Evolutionary conservation across 2,797 vertebrate genomes (phyloP).

Genomic region (Trichosurus vulpecula): DNA sequence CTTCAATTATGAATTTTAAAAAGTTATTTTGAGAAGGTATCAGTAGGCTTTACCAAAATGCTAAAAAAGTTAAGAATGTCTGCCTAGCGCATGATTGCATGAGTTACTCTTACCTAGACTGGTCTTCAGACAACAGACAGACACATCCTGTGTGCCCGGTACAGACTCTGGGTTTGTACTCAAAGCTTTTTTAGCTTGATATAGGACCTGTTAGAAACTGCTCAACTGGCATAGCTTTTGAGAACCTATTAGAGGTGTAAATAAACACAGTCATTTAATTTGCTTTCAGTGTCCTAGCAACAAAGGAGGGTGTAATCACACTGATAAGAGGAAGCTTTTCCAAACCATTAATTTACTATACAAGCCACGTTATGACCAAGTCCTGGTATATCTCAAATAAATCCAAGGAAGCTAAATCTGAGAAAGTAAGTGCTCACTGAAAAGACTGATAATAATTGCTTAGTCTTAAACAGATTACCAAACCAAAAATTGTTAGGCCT

Average conservation of each 20-base stretch:
- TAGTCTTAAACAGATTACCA: background rate
- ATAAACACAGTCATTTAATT: background rate
- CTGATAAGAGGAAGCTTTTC: background rate
- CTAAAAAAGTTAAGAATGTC: background rate
- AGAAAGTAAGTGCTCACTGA: background rate
- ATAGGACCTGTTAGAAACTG: background rate
- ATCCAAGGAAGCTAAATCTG: background rate
- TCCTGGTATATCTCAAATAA: background rate
- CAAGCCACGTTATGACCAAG: background rate
- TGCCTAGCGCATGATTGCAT: background rate
- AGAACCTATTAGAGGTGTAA: background rate
- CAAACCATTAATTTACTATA: background rate
- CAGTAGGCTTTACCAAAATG: background rate
- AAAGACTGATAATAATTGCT: background rate
- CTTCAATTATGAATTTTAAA: background rate
- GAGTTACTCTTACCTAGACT: background rate
- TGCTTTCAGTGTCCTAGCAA: background rate
- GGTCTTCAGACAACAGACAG: background rate
- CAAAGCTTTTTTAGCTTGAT: background rate
- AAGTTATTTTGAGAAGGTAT: background rate
- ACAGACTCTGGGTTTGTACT: background rate
- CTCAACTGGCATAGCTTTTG: background rate
- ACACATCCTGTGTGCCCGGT: background rate
- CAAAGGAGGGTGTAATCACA: background rate
- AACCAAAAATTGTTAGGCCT: background rate